Conservation (phyloP, 1,140 invertebrate species). For the Pemphigus obesinymphae region DNA sequence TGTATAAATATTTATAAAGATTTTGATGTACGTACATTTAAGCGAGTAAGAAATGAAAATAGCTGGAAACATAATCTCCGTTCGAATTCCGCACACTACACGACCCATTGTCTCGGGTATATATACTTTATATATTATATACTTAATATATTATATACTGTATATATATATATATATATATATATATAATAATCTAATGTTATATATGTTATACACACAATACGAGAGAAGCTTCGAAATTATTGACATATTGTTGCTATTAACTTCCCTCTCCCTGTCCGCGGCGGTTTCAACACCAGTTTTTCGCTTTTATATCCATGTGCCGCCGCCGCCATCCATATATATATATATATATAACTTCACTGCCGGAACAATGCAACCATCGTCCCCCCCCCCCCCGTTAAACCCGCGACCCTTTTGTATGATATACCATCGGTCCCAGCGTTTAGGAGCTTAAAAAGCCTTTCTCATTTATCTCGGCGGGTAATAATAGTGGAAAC, state of each 20-base stretch:
- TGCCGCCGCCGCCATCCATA: background rate
- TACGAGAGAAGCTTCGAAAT: background rate
- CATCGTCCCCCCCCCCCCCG: no score
- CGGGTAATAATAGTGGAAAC: slow-evolving; percentile 40
- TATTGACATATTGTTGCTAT: background rate
- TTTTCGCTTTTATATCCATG: background rate
- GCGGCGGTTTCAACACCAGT: background rate
- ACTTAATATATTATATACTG: background rate
- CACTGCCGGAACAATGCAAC: background rate
- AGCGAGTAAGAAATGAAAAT: no score
- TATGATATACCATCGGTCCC: background rate
- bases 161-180: background rate
- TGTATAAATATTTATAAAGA: no score
- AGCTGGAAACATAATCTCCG: background rate
- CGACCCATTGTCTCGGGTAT: background rate
- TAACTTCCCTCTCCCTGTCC: background rate
- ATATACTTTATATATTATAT: no score
- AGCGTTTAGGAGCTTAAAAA: slow-evolving; percentile 33
- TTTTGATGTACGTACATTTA: no score
- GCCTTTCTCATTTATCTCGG: slow-evolving; percentile 39
- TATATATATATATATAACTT: no score
- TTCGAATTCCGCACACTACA: background rate
- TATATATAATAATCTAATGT: no score
- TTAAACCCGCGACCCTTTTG: slow-evolving; percentile 21
- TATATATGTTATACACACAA: no score